Evolutionary conservation across 2,113 vertebrate genomes (phyloP).

Genomic region (Uria lomvia): DNA sequence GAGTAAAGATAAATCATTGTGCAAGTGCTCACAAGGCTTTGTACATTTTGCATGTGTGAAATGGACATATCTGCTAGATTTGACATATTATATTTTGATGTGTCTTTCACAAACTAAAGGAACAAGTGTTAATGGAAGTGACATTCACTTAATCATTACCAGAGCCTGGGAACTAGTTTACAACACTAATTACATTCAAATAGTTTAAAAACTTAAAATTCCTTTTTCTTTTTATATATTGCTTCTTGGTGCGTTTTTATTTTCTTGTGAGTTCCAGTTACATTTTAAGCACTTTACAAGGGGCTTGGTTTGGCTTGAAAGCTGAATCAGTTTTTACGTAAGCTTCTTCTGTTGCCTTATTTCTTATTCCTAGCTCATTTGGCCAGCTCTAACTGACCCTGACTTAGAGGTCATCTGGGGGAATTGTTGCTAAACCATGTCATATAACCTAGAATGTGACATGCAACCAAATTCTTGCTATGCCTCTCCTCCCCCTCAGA

Average conservation of each 20-base stretch:
- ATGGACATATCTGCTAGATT: not conserved
- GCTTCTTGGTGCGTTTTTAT: not conserved
- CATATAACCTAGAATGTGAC: not conserved
- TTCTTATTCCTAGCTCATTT: not conserved
- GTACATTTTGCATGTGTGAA: not conserved
- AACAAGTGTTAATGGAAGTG: not conserved
- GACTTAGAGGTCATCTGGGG: not conserved
- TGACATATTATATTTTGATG: not conserved
- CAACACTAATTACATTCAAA: not conserved
- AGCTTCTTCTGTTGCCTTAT: not conserved
- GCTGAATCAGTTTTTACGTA: not conserved
- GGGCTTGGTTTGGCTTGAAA: not conserved
- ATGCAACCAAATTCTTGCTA: not conserved
- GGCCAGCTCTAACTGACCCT: not conserved
- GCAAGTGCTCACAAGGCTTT: not conserved
- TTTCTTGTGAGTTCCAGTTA: not conserved
- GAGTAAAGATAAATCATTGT: not conserved
- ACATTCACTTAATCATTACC: not conserved
- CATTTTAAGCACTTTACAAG: not conserved
- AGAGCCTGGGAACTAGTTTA: not conserved
- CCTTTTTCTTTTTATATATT: not conserved
- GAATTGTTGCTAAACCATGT: not conserved
- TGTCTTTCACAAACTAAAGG: not conserved
- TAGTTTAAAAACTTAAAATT: rapidly evolving
- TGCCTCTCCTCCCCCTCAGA: not conserved